Evolutionary conservation across 1,140 invertebrate genomes (phyloP), one percentile per base, ranked within the genome.

Genomic region (Drosophila pectinifera): DNA sequence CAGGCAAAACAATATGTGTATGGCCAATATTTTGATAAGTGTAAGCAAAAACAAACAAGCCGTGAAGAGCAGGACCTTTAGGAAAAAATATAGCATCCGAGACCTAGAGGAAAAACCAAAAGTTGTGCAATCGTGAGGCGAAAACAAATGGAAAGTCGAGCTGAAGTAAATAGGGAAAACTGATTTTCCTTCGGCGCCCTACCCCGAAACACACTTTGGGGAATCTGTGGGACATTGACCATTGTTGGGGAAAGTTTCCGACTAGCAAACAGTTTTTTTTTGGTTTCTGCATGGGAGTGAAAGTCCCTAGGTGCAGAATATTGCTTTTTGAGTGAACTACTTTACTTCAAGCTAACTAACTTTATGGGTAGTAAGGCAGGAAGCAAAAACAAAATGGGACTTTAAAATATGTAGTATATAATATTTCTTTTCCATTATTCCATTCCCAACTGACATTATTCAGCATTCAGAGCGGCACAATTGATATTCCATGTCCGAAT

Each of bases 1-100:
- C 64, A 45, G 62, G 65, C 65, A 63, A 77, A 72, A 70, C 80
- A 89, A 88, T 88, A 84, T 88, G 79, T 88, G 83, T 67, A 79
- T 78, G 63, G 63, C 68, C 64, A 88, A 88, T 88, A 88, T 88
- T 88, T 88, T 88, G 84, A 88, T 88, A 88, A 83, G 80, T 89
- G 84, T 88, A 80, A 89, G 83, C 84, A 83, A 80, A 88, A 88
- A 89, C 80, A 88, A 88, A 88, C 80, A 88, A 76, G 62, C 70
- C 76, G 78, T 86, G 78, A 82, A 82, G 74, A 76, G 53, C 34
- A 55, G 24, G 34, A 62, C 28, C 59, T 31, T 39, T 38, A 45
- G 16, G 13, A 36, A 69, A 67, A 78, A 82, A 54, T 16, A 59
- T 26, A 46, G 55, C 74, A 73, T 59, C 38, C 49, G 31, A 64